phyloP scores from a whole-genome alignment of 2,113 vertebrate genomes.

The Columbina picui region DNA sequence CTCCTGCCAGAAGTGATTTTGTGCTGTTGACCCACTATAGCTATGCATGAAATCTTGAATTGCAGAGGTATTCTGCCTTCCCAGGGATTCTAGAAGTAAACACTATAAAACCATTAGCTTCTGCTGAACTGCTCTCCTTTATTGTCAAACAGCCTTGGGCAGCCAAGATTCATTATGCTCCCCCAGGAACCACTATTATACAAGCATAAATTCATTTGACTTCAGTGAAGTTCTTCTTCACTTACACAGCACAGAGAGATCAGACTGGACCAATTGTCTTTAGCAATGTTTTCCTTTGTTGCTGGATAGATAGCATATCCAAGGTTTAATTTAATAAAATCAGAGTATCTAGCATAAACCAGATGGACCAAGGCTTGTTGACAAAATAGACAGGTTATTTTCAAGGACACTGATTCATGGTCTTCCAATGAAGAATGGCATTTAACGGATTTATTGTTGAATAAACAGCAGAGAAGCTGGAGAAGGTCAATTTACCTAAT shows the following conservation, averaged over 20 bases:
- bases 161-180: not conserved
- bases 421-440: not conserved
- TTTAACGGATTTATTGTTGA: not conserved
- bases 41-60: not conserved
- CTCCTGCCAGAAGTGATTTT: not conserved
- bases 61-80: not conserved
- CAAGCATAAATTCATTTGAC: conserved; percentile 15
- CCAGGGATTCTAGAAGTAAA: not conserved
- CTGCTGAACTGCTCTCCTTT: not conserved
- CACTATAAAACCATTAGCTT: not conserved
- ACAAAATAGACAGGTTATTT: conserved; percentile 17
- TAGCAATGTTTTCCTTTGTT: conserved; percentile 3
- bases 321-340: conserved; percentile 35
- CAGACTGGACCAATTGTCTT: not conserved
- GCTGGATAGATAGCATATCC: not conserved
- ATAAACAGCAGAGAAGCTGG: not conserved
- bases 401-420: not conserved
- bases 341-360: not conserved
- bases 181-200: not conserved
- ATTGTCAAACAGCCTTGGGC: conserved; percentile 10
- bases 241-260: not conserved
- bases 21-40: not conserved
- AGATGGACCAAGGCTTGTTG: not conserved
- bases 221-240: not conserved
- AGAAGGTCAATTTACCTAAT: not conserved